A percentile compares a stretch with the other conserved stretches of the same genome.
Conservation (phyloP, 2,888 invertebrate genomes). For the Crepidodera aurea region DNA sequence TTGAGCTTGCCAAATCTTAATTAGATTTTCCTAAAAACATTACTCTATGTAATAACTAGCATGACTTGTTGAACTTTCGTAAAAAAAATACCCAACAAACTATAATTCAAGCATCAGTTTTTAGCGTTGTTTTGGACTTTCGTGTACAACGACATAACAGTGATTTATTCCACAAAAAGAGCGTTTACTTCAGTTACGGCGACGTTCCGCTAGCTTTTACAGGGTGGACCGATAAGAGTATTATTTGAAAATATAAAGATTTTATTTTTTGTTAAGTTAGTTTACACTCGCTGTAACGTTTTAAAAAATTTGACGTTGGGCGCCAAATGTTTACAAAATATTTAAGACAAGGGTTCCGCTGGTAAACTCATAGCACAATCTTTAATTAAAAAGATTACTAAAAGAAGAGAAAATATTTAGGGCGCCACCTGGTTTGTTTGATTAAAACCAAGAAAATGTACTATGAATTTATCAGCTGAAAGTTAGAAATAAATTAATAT, state of each 20-base stretch:
- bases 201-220: background rate
- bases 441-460: too few relatives aligned
- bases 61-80: slow-evolving; percentile 16
- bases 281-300: too few relatives aligned
- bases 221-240: background rate
- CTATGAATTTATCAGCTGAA: too few relatives aligned
- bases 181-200: slow-evolving; percentile 13
- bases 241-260: background rate
- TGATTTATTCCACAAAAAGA: slow-evolving; percentile 20
- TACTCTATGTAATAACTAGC: slow-evolving; percentile 1
- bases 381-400: too few relatives aligned
- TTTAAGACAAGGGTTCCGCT: too few relatives aligned
- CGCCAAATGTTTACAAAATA: too few relatives aligned
- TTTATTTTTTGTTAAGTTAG: too few relatives aligned
- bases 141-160: slow-evolving; percentile 20
- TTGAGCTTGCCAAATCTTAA: slow-evolving; percentile 7
- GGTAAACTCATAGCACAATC: too few relatives aligned
- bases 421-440: too few relatives aligned
- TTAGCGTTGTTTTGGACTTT: slow-evolving; percentile 20
- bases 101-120: slow-evolving; percentile 15
- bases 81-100: slow-evolving; percentile 3
- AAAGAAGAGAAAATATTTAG: too few relatives aligned
- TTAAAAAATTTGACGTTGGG: too few relatives aligned
- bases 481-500: too few relatives aligned
- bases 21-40: slow-evolving; percentile 10